Base-by-base conservation (phyloP, 2,113 vertebrate species). In the Bos javanicus region DNA sequence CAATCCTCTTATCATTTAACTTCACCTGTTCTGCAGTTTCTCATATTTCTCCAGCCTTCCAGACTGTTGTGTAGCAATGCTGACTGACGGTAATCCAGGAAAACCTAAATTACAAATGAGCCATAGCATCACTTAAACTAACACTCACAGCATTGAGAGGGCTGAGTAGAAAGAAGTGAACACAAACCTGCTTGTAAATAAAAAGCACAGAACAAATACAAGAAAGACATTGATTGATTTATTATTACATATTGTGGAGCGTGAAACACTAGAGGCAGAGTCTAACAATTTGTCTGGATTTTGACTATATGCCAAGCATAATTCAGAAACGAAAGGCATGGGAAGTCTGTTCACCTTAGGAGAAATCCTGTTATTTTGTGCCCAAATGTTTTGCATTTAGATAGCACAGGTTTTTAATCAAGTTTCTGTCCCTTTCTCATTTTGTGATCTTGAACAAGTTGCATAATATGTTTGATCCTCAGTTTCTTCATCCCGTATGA, bases 401-500 rank as follows among this genome's bases (percentile, higher is more conserved):
- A 78, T 21, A 19, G 25, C 3, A 23, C 39, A 88, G 64, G 25
- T 60, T 82, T 94, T 60, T 64, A n/a, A 80, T 81, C 57, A 87
- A 92, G 36, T 93, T 91, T 88, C 83, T 71, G 43, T 74, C 13
- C n/a, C n/a, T 93, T 91, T n/a, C 52, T 87, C 67, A 62, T 96
- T 86, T 93, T 83, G 52, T 64, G 17, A 52, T 97, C 71, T 84
- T 74, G 14, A 83, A 10, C 90, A 96, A 90, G 78, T 94, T 97
- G 36, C 59, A 60, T 52, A 92, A 80, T 64, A 26, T 21, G 6
- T 15, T 91, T 97, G 57, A 86, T 89, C 56, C 39, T 93, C 56
- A 19, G 10, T 84, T 93, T 96, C 52, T 92, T 94, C 50, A 91
- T 60, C 87, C 48, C 33, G 52, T 64, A 86, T 71, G 97, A 97